These are phyloP conservation scores for Ageneiosus marmoratus DNA, from an alignment of 2,113 vertebrate genomes.

Conservation along the genomic window DNA sequence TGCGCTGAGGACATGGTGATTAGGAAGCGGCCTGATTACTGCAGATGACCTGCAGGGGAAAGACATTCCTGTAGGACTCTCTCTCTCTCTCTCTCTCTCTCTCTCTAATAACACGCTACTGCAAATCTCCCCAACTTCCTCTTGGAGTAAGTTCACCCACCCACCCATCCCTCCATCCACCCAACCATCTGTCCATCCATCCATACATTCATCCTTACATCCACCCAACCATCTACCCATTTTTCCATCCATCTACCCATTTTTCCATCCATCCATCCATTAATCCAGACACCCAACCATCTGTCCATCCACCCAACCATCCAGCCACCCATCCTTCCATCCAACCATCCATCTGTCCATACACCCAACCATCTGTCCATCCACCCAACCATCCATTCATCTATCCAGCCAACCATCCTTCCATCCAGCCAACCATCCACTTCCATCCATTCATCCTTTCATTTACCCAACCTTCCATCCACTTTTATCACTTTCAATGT, in stretches of 20 bases:
- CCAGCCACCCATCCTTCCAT: background rate
- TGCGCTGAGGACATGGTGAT: slow-evolving; percentile 31
- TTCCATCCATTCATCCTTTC: background rate
- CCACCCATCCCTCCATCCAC: too few relatives aligned
- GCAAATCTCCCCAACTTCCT: background rate
- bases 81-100: too few relatives aligned
- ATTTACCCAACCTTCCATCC: background rate
- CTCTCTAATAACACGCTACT: background rate
- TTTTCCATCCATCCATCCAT: background rate
- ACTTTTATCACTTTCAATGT: background rate
- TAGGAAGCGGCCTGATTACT: slow-evolving; percentile 25
- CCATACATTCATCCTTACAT: background rate
- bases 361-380: background rate
- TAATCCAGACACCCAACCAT: too few relatives aligned
- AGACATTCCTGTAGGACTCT: slow-evolving; percentile 5
- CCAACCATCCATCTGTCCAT: background rate
- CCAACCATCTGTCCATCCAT: background rate
- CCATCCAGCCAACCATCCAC: background rate
- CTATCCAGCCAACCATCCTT: background rate
- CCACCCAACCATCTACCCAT: background rate
- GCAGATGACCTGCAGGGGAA: slow-evolving; percentile 27
- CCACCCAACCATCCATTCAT: background rate
- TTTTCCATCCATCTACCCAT: too few relatives aligned
- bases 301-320: too few relatives aligned
- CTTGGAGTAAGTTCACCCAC: background rate